These are phyloP conservation scores for Brachyrhaphis roseni DNA, from an alignment of 2,797 vertebrate species.

Conservation along the genomic window DNA sequence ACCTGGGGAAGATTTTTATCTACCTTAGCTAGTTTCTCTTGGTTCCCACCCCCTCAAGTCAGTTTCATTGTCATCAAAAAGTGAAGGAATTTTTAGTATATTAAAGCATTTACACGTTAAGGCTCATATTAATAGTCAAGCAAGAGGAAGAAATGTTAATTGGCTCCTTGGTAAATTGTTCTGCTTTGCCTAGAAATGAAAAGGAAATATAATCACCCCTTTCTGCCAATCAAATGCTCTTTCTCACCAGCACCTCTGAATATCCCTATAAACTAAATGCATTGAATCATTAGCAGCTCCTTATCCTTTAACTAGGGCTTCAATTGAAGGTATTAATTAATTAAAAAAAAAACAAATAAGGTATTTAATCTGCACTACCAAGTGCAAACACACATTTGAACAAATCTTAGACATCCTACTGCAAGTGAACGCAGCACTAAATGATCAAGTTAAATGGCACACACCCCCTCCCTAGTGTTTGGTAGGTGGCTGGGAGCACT, in stretches of 20 bases:
- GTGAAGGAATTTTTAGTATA: not conserved
- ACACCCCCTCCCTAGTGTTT: not conserved
- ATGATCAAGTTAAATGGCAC: not conserved
- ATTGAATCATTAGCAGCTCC: not conserved
- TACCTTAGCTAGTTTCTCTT: conserved; percentile 3
- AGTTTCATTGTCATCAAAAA: not conserved
- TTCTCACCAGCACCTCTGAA: not conserved
- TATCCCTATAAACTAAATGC: not conserved
- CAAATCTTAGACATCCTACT: not conserved
- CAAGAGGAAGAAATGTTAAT: not conserved
- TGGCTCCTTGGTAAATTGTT: not conserved
- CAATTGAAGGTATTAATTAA: not conserved
- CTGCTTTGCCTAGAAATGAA: not conserved
- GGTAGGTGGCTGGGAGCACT: not conserved
- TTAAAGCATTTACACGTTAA: not conserved
- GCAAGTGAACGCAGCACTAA: not conserved
- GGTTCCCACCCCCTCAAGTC: not conserved
- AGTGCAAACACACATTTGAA: not conserved
- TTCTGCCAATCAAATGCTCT: not conserved
- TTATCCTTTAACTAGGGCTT: not conserved
- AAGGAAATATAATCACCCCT: not conserved
- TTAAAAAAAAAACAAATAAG: not conserved
- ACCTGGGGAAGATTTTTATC: conserved; percentile 5
- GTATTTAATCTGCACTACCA: not conserved
- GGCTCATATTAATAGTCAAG: not conserved